phyloP scores from a whole-genome alignment of 2,113 vertebrate genomes.

The Sigmodon hispidus region DNA sequence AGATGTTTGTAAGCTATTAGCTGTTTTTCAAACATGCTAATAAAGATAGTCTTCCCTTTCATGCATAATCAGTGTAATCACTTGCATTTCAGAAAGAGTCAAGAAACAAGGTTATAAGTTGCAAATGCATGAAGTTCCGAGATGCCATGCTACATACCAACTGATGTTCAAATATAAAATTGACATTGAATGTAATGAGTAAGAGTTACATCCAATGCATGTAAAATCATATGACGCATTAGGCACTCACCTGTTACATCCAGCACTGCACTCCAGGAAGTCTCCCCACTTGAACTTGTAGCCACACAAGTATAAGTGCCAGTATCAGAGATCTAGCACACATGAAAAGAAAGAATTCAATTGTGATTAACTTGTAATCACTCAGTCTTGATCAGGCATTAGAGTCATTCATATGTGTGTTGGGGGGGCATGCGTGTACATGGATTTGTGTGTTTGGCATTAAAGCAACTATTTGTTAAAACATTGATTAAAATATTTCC shows the following conservation, averaged over 20 bases:
- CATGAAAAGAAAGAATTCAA: background rate
- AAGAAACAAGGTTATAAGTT: background rate
- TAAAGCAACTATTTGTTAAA: background rate
- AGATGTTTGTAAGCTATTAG: background rate
- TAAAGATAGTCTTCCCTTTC: background rate
- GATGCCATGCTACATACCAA: background rate
- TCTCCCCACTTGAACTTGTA: slow-evolving; percentile 98
- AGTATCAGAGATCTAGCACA: slow-evolving; percentile 86
- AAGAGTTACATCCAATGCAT: background rate
- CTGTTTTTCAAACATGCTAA: background rate
- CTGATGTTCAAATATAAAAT: background rate
- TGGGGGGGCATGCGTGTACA: background rate
- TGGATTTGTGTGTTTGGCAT: background rate
- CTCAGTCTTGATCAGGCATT: background rate
- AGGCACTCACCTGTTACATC: slow-evolving; percentile 94
- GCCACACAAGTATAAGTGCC: slow-evolving; percentile 98
- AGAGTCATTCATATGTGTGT: background rate
- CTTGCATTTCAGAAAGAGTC: slow-evolving; percentile 4
- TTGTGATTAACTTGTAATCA: background rate
- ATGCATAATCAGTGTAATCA: background rate
- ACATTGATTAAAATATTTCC: background rate
- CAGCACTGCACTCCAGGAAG: slow-evolving; percentile 97
- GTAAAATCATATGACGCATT: background rate
- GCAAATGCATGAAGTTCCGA: background rate
- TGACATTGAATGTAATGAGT: background rate